phyloP scores from a whole-genome alignment of 1,140 invertebrate genomes.

The Pissodes strobi region DNA sequence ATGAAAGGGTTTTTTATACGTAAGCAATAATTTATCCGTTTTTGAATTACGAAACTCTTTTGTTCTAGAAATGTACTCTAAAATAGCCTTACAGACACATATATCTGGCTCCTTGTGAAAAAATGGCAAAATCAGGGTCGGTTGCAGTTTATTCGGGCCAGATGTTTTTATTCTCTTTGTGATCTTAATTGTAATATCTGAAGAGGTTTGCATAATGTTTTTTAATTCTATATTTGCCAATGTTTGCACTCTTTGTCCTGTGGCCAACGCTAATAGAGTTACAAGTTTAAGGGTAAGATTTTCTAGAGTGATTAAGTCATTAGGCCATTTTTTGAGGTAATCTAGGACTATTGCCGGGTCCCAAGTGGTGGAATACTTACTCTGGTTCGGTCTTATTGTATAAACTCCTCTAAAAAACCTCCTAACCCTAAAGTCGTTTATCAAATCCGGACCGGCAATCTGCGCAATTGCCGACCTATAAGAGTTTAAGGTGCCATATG shows the following conservation, averaged over 20 bases:
- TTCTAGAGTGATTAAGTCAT: neutral
- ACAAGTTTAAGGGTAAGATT: neutral
- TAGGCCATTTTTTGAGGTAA: neutral
- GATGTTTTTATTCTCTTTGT: no score
- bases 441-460: neutral
- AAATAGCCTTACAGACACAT: no score
- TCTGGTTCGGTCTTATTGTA: neutral
- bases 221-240: conserved; percentile 4
- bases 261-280: neutral
- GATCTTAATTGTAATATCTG: conserved; percentile 10
- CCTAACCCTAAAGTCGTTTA: conserved; percentile 17
- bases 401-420: conserved; percentile 16
- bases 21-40: no score
- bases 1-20: no score
- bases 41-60: no score
- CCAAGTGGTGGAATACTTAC: conserved; percentile 19
- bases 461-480: conserved; percentile 3
- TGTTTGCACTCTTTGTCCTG: conserved; percentile 15
- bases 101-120: no score
- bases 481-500: conserved; percentile 16
- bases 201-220: conserved; percentile 15
- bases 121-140: no score
- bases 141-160: no score
- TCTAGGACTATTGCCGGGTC: conserved; percentile 5
- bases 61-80: no score